Base-by-base conservation (phyloP, 2,888 invertebrate genomes). In the Priapulus caudatus region DNA sequence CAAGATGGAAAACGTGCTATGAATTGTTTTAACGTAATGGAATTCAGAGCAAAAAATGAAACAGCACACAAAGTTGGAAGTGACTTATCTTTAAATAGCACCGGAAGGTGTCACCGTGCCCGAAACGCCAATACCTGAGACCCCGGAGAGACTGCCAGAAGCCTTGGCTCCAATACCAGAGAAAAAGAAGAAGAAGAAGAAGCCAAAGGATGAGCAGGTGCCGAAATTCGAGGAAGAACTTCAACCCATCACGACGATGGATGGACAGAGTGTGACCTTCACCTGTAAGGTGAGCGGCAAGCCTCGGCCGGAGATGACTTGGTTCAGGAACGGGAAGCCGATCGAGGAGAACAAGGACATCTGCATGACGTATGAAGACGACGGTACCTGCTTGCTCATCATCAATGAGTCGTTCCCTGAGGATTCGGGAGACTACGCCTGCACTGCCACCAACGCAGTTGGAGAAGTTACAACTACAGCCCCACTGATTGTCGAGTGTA, bases 371-470 rank as follows among this genome's bases (percentile, higher is more conserved):
- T 48, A 68, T 56, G 59, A 79, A 58, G 83, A 86, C 65, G 86
- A 87, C 4, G 90, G 89, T 56, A 74, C 80, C 54, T 88, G 87
- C 65, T 82, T 81, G 67, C 75, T 92, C 59, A 79, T 81, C 58
- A 85, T 91, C 61, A 79, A 80, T 58, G 89, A 90, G 78, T 87
- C 87, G 49, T 87, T 88, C 65, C 86, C 87, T 15, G 91, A 91
- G 78, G 86, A 90, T 76, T 81, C 84, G 63, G 91, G 91, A 54
- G 81, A 79, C 67, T 92, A 92, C 69, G 80, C 79, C 54, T 90
- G 90, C 70, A 77, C 78, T 63, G 91, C 89, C 48, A 76, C 77
- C 50, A 92, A 91, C 73, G 79, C 81, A 63, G 79, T 83, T 63
- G 95, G 95, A 61, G 82, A 81, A 77, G 84, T 82, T 64, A 77